Evolutionary conservation across 1,140 invertebrate genomes (phyloP).

Genomic region (Apis dorsata): DNA sequence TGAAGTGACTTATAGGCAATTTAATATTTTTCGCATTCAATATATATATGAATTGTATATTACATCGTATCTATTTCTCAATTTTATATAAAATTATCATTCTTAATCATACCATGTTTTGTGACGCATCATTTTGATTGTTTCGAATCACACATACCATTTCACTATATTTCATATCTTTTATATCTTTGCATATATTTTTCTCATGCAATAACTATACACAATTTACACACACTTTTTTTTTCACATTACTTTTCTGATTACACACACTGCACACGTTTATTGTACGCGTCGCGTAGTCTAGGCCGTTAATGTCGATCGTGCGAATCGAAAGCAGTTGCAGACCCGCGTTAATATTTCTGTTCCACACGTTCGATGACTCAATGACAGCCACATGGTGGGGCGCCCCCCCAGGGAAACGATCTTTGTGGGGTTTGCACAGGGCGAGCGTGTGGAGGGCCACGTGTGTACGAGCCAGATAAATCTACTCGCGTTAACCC

Average conservation of each 20-base stretch:
- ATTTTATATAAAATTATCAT: too few species aligned
- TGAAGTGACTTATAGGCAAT: neutral
- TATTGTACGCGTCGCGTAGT: neutral
- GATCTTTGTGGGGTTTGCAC: constrained; percentile 33
- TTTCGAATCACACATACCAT: neutral
- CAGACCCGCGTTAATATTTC: constrained; percentile 21
- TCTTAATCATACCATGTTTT: neutral
- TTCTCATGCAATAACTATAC: neutral
- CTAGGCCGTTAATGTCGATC: neutral
- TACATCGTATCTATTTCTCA: too few species aligned
- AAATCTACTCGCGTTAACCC: constrained; percentile 28
- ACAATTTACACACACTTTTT: neutral
- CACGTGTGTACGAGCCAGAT: constrained; percentile 32
- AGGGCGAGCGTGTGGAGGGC: constrained; percentile 6
- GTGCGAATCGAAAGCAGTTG: constrained; percentile 11
- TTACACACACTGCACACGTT: constrained; percentile 2
- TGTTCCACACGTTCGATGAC: constrained; percentile 35
- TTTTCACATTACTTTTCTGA: neutral
- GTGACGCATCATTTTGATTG: neutral
- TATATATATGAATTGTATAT: too few species aligned
- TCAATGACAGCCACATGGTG: constrained; percentile 39
- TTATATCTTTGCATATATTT: neutral
- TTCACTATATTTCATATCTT: neutral
- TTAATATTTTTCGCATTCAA: too few species aligned
- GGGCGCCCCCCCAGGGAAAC: constrained; percentile 16